A percentile compares a stretch with the other conserved stretches of the same genome.
phyloP scores from a whole-genome alignment of 1,140 invertebrate genomes.

The Lithobius niger region DNA sequence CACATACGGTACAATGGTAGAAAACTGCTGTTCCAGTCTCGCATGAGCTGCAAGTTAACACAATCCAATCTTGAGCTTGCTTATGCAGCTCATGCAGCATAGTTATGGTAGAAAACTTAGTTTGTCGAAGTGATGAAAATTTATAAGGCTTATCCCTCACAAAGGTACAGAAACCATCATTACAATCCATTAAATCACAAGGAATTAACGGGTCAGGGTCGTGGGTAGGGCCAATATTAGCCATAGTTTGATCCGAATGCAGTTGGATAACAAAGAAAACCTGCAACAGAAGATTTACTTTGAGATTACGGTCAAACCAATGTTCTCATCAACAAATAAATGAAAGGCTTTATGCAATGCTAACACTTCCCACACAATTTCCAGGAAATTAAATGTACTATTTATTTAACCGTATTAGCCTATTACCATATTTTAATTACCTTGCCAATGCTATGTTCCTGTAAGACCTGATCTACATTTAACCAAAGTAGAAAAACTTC shows the following conservation, averaged over 20 bases:
- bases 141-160: conserved; percentile 98
- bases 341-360: no score
- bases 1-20: conserved; percentile 94
- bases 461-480: no score
- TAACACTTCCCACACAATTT: no score
- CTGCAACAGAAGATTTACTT: conserved; percentile 27
- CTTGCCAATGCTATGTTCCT: no score
- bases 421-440: no score
- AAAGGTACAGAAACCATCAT: conserved; percentile 97
- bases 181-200: conserved; percentile 98
- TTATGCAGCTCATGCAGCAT: conserved; percentile 98
- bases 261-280: conserved; percentile 96
- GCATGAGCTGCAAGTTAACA: conserved; percentile 98
- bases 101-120: conserved; percentile 92
- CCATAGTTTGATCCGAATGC: conserved; percentile 86
- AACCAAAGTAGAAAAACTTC: no score
- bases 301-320: no score
- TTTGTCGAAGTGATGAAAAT: conserved; percentile 89
- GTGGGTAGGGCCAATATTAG: conserved; percentile 77
- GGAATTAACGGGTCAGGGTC: conserved; percentile 91
- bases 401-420: no score
- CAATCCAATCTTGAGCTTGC: conserved; percentile 92
- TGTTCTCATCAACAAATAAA: no score
- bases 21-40: conserved; percentile 88
- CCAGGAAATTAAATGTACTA: no score